Evolutionary conservation across 1,140 invertebrate species (phyloP), one percentile per base, ranked within the genome.

Genomic region (Zaprionus davidi): DNA sequence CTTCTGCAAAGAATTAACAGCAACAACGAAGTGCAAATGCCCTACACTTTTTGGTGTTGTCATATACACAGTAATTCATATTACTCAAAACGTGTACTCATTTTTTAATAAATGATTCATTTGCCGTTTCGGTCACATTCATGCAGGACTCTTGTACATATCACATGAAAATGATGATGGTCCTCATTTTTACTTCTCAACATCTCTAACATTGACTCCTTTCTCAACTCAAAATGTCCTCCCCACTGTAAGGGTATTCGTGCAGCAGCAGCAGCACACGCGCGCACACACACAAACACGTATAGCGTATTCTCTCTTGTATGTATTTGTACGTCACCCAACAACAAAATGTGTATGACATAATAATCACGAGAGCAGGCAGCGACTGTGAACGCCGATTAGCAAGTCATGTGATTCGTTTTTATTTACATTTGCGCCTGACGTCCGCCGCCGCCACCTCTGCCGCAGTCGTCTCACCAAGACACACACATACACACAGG

Each of bases 351-450:
- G 57, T 86, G 87, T 91, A 92, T 92, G 91, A 92, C 91, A 92
- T 92, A 92, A 92, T 92, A 92, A 92, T 92, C 91, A 92, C 91
- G 91, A 90, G 91, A 92, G 91, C 82, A 88, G 83, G 71, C 85
- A 79, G 71, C 87, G 79, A 78, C 66, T 69, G 76, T 65, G 76
- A 86, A 81, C 86, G 85, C 88, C 91, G 91, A 92, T 92, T 92
- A 92, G 91, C 91, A 91, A 92, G 91, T 92, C 91, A 92, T 92
- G 91, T 92, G 91, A 92, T 92, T 92, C 84, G 91, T 78, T 92
- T 92, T 92, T 91, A 92, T 92, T 92, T 92, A 92, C 91, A 92
- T 85, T 92, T 87, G 74, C 78, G 86, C 85, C 84, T 82, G 69
- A 81, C 81, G 69, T 76, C 76, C 60, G 64, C 71, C 65, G 62